Conservation (phyloP, 2,113 vertebrate genomes). For the Hippocampus barbouri region DNA sequence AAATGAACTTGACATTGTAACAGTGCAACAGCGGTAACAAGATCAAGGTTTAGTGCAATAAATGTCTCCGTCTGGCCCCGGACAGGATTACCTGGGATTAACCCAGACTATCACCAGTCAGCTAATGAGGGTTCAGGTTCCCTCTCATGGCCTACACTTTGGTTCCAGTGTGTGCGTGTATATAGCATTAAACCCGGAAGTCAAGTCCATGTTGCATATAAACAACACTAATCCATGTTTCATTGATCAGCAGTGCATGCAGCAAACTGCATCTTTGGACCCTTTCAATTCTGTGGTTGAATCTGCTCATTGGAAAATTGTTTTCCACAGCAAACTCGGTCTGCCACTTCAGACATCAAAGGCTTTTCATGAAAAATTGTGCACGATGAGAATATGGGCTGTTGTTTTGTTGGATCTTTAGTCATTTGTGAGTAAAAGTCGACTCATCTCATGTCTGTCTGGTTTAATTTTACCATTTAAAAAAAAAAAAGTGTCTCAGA, state of each 20-base stretch:
- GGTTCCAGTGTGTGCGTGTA: constrained; percentile 14
- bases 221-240: constrained; percentile 20
- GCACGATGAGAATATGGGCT: neutral
- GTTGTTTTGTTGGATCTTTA: neutral
- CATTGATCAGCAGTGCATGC: constrained; percentile 6
- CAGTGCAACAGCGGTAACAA: neutral
- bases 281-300: neutral
- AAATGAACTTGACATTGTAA: neutral
- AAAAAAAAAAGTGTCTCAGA: no score
- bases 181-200: constrained; percentile 34
- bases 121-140: constrained; percentile 44
- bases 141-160: constrained; percentile 20
- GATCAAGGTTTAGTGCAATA: constrained; percentile 13
- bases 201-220: constrained; percentile 37
- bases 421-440: neutral
- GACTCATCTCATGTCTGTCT: neutral
- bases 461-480: neutral
- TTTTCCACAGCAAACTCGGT: neutral
- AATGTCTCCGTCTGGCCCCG: constrained; percentile 34
- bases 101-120: constrained; percentile 33
- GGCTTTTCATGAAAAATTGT: neutral
- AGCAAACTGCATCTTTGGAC: neutral
- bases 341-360: neutral
- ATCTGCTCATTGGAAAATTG: neutral
- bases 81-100: constrained; percentile 58